Percentiles rank a stretch among this genome's conserved stretches.
Evolutionary conservation across 1,140 invertebrate species (phyloP).

Genomic region (Orchestia grillus): DNA sequence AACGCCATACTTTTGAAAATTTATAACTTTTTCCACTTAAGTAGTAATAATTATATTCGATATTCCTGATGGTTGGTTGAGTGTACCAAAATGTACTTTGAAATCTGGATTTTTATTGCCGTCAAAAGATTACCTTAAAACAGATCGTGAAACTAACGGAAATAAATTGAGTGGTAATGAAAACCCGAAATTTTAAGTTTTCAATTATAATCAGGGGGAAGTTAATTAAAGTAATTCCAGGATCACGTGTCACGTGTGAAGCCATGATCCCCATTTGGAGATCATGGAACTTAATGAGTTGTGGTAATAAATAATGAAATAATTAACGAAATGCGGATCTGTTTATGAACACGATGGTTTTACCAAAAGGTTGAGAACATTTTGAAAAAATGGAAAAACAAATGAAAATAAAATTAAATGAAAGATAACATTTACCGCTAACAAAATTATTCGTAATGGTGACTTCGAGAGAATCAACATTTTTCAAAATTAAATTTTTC

Average conservation of each 20-base stretch:
- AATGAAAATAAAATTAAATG: not conserved
- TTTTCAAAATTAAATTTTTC: not conserved
- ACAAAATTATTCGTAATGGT: not conserved
- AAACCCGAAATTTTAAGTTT: not conserved
- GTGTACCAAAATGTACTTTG: no score
- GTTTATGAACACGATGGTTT: not conserved
- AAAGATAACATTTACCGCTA: not conserved
- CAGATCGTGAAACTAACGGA: no score
- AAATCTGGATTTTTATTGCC: no score
- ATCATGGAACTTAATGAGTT: no score
- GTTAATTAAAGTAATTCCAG: not conserved
- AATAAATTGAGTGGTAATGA: not conserved
- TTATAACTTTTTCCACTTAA: no score
- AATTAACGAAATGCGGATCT: not conserved
- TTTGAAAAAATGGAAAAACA: not conserved
- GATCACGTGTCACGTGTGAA: no score
- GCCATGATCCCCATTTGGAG: no score
- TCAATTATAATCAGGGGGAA: not conserved
- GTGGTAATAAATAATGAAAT: no score
- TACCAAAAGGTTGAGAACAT: not conserved
- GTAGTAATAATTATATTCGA: no score
- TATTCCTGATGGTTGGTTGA: no score
- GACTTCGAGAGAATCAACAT: not conserved
- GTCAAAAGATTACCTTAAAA: no score
- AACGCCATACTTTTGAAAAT: no score